Evolutionary conservation across 2,888 invertebrate genomes (phyloP).

Genomic region (Isotomurus palustris): DNA sequence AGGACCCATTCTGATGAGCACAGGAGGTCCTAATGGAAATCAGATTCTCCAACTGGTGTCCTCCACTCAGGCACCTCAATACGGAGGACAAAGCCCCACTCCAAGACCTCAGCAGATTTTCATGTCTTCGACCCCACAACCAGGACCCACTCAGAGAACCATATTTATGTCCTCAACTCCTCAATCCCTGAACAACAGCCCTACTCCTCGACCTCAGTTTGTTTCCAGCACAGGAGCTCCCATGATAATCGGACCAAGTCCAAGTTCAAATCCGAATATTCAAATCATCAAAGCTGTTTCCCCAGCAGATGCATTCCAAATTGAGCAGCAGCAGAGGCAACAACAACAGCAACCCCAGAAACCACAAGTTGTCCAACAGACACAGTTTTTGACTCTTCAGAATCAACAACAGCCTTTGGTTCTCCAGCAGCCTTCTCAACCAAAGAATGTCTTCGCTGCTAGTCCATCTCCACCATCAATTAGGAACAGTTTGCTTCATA

Average conservation of each 20-base stretch:
- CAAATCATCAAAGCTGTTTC: conserved; percentile 27
- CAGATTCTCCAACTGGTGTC: neutral
- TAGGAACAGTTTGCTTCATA: neutral
- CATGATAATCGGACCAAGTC: conserved; percentile 18
- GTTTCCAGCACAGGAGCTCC: conserved; percentile 17
- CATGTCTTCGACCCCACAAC: conserved; percentile 5
- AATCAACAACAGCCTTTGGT: conserved; percentile 4
- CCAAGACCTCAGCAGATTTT: conserved; percentile 15
- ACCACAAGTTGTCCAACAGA: neutral
- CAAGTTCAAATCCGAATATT: conserved; percentile 17
- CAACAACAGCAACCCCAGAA: neutral
- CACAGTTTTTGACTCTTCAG: conserved; percentile 7
- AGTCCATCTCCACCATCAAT: conserved; percentile 2
- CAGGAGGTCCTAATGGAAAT: neutral
- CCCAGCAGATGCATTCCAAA: conserved; percentile 15
- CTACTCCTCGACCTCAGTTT: conserved; percentile 16
- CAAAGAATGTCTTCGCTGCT: neutral
- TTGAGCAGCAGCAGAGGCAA: conserved; percentile 2
- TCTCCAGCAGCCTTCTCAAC: conserved; percentile 1
- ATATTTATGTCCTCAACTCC: too few relatives aligned
- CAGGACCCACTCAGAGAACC: conserved; percentile 2
- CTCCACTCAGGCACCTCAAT: conserved; percentile 9
- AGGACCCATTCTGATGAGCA: neutral
- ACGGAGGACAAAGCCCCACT: neutral
- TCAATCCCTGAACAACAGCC: conserved; percentile 12